phyloP scores from a whole-genome alignment of 2,797 vertebrate species.

The Corythornis leucogaster region DNA sequence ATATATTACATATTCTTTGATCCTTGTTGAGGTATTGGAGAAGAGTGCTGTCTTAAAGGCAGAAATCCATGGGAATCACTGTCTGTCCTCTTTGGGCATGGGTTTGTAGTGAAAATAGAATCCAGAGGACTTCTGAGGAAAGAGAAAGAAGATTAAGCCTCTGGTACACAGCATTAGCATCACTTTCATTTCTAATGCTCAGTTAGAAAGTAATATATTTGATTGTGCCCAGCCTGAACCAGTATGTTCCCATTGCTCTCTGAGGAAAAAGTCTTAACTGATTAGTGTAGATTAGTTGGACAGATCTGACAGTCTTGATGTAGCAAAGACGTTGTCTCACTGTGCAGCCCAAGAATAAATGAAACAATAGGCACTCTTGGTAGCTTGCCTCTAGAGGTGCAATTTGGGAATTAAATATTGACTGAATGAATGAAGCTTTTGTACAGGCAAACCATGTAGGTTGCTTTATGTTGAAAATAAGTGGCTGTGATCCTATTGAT shows the following conservation, averaged over 20 bases:
- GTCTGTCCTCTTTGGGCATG: background rate
- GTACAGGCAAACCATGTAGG: background rate
- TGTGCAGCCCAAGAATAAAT: background rate
- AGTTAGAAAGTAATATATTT: background rate
- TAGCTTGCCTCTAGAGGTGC: background rate
- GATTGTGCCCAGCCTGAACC: background rate
- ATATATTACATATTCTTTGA: background rate
- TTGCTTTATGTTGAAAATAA: background rate
- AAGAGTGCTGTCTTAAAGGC: background rate
- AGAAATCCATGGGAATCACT: background rate
- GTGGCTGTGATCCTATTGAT: background rate
- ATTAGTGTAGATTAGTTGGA: background rate
- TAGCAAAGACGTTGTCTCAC: background rate
- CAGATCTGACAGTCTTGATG: background rate
- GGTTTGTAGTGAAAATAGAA: background rate
- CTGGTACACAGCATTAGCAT: background rate
- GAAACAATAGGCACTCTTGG: background rate
- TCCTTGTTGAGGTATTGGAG: background rate
- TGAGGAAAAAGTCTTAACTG: background rate
- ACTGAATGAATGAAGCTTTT: background rate
- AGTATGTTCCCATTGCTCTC: background rate
- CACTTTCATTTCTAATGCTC: background rate
- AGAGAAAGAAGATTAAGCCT: conserved; percentile 5
- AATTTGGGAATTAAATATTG: background rate
- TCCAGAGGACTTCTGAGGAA: background rate